Conservation (phyloP, 2,888 invertebrate species). For the Capitulum mitella region DNA sequence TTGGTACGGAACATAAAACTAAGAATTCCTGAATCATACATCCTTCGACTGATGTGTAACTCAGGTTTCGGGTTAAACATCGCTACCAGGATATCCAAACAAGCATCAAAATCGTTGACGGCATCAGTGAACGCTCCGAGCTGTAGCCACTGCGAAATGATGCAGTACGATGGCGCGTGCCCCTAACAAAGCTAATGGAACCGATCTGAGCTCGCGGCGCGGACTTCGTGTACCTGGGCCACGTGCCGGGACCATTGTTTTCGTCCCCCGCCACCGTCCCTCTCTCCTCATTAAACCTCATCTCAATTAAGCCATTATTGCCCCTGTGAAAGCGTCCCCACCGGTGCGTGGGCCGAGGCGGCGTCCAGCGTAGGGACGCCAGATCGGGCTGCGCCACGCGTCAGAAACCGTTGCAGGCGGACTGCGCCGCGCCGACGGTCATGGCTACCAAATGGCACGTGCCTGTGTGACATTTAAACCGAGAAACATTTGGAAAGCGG, state of each 20-base stretch:
- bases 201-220: not conserved
- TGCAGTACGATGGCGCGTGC: no score
- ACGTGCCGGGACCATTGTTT: not conserved
- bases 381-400: no score
- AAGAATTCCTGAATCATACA: no score
- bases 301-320: conserved; percentile 11
- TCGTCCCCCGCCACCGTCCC: not conserved
- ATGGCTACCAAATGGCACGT: not conserved
- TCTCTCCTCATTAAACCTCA: conserved; percentile 15
- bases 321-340: not conserved
- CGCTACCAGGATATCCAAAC: no score
- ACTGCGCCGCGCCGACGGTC: not conserved
- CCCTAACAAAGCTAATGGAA: no score
- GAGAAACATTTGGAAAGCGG: not conserved
- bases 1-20: no score
- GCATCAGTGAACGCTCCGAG: no score
- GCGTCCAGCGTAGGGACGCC: not conserved
- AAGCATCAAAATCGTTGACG: no score
- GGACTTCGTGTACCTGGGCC: not conserved
- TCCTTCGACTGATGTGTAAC: no score
- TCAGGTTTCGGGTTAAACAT: no score
- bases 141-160: no score
- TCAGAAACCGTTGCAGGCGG: not conserved
- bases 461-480: not conserved
- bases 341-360: not conserved